phyloP scores from a whole-genome alignment of 2,113 vertebrate genomes.

The Salminus brasiliensis region DNA sequence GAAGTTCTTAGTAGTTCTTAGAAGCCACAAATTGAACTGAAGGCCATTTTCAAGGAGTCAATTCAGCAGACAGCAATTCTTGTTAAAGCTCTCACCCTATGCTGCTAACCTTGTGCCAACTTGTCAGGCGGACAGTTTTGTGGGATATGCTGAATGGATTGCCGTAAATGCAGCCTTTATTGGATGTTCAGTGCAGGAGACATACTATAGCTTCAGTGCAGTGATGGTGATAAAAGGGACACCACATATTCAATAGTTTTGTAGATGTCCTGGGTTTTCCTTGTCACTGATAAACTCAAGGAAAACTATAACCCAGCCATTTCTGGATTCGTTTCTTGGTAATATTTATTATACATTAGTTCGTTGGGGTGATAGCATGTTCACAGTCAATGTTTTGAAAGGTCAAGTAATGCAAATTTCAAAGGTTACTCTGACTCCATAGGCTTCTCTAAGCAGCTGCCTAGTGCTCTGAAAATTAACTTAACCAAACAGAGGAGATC shows the following conservation, averaged over 20 bases:
- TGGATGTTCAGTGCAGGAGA: neutral
- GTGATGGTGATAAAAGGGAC: neutral
- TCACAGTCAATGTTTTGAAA: no score
- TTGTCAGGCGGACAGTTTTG: neutral
- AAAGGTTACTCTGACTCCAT: no score
- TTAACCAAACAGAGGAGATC: no score
- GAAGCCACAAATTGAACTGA: neutral
- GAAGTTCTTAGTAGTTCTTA: neutral
- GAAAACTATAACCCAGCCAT: neutral
- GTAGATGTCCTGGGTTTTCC: neutral
- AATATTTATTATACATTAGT: no score
- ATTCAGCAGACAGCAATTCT: neutral
- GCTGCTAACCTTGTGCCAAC: neutral
- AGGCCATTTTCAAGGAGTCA: constrained; percentile 6
- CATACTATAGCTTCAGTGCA: neutral
- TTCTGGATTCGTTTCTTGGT: no score
- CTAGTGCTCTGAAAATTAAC: no score
- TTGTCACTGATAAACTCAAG: neutral
- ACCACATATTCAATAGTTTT: constrained; percentile 1
- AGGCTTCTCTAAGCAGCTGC: no score
- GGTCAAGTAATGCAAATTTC: no score
- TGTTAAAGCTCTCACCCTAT: neutral
- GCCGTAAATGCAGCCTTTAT: neutral
- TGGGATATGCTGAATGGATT: neutral
- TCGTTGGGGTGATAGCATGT: no score